Evolutionary conservation across 2,797 vertebrate genomes (phyloP), one percentile per base, ranked within the genome.

Genomic region (Labroides dimidiatus): DNA sequence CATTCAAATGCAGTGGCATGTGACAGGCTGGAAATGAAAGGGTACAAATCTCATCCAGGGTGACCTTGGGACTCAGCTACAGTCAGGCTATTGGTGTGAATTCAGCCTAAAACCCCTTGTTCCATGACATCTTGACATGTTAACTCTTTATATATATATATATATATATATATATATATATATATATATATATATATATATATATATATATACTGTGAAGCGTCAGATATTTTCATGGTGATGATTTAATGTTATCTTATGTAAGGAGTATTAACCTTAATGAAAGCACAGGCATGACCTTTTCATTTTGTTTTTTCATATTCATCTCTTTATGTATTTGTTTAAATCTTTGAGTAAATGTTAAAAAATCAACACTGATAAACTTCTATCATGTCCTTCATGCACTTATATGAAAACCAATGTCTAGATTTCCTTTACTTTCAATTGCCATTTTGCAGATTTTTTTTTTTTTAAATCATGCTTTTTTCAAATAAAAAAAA

Each of bases 11-110:
- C 72, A 86, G 64, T 73, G 64, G 65, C 78, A 80, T 84, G 82
- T 84, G 82, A 86, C 80, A 77, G 80, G 57, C 62, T 73, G 50
- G 44, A 78, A 83, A 81, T 81, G 69, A 80, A 78, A 77, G 64
- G 70, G 80, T 80, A 79, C 65, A 86, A 78, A 89, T 84, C 77
- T 81, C 64, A 64, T 71, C 61, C 80, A 77, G 49, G 50, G 77
- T 75, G 78, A 86, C 82, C 75, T 82, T 79, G 77, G 68, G 55
- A 49, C 62, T 81, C 27, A 56, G 75, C 63, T 55, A 48, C 71
- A 56, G 55, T 80, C 60, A 49, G 47, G 42, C 10, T 63, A 8
- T 50, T n/a, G 48, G 44, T 67, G 66, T 69, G 57, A 78, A 76
- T 74, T 13, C 51, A 67, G 43, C 21, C 20, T 45, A 54, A 80